Percentiles rank a stretch among this genome's conserved stretches.
phyloP scores from a whole-genome alignment of 2,888 invertebrate genomes.

The Noctua fimbriata region DNA sequence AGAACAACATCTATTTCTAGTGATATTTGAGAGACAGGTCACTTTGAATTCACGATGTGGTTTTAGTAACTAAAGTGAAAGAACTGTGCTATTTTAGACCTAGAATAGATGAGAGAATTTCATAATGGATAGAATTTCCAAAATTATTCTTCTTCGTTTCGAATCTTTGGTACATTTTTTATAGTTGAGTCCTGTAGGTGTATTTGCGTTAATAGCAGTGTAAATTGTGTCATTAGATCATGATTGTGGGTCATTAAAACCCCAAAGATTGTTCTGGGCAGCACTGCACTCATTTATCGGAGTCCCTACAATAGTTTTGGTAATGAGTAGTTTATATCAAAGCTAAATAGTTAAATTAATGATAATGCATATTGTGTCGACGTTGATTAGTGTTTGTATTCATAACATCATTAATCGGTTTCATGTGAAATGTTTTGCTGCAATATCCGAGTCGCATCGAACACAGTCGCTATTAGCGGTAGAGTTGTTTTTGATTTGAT shows the following conservation, averaged over 20 bases:
- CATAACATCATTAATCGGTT: background rate
- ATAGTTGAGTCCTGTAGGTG: too few relatives aligned
- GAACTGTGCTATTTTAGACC: too few relatives aligned
- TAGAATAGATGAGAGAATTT: too few relatives aligned
- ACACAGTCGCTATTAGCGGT: background rate
- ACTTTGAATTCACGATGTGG: too few relatives aligned
- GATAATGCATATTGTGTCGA: background rate
- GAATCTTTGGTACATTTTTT: background rate
- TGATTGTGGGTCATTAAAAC: too few relatives aligned
- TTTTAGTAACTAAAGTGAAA: too few relatives aligned
- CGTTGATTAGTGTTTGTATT: slow-evolving; percentile 24
- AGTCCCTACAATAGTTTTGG: background rate
- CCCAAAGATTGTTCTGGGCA: background rate
- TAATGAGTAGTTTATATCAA: background rate
- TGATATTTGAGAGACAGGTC: too few relatives aligned
- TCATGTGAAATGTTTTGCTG: slow-evolving; percentile 12
- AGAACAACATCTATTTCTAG: too few relatives aligned
- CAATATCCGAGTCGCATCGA: background rate
- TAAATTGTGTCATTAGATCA: background rate
- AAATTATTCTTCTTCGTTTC: background rate
- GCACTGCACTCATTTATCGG: background rate
- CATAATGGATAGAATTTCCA: background rate
- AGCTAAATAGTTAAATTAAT: slow-evolving; percentile 3
- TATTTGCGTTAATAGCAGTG: background rate
- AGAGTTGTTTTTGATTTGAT: slow-evolving; percentile 4